Percentiles rank a stretch among this genome's conserved stretches.
These are phyloP conservation scores for Porites australiensis DNA, from an alignment of 64 coral and sea anemone species.

Conservation along the genomic window DNA sequence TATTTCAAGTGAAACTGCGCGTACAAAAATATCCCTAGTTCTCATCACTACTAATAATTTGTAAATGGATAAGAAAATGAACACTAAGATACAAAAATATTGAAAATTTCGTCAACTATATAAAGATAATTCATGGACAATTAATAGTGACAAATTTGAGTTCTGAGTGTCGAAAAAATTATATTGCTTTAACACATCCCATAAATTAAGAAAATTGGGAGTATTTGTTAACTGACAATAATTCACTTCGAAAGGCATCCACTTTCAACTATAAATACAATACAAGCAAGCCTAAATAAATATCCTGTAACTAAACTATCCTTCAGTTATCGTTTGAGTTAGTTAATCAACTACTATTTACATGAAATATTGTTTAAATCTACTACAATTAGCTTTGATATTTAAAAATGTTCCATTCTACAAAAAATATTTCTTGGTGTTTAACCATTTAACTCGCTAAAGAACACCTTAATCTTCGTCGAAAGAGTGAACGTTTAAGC, in stretches of 20 bases:
- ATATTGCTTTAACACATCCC: too few relatives aligned
- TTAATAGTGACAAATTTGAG: not conserved
- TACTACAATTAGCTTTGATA: not conserved
- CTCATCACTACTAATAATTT: not conserved
- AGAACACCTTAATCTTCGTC: not conserved
- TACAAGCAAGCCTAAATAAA: not conserved
- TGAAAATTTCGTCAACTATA: not conserved
- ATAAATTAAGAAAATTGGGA: not conserved
- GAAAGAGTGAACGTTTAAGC: not conserved
- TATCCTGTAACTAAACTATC: not conserved
- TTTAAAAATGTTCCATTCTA: not conserved
- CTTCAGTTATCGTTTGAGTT: not conserved
- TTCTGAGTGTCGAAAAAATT: not conserved
- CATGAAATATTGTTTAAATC: not conserved
- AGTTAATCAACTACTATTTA: not conserved
- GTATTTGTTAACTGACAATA: not conserved
- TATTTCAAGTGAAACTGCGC: not conserved
- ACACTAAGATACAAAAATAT: conserved; percentile 31
- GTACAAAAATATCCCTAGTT: not conserved
- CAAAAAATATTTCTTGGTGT: not conserved
- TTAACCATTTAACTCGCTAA: not conserved
- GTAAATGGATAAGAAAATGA: not conserved
- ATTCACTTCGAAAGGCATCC: not conserved
- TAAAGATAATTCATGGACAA: too few relatives aligned
- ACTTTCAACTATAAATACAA: conserved; percentile 36